Evolutionary conservation across 2,797 vertebrate genomes (phyloP), one percentile per base, ranked within the genome.

Genomic region (Premnoplex brunnescens): DNA sequence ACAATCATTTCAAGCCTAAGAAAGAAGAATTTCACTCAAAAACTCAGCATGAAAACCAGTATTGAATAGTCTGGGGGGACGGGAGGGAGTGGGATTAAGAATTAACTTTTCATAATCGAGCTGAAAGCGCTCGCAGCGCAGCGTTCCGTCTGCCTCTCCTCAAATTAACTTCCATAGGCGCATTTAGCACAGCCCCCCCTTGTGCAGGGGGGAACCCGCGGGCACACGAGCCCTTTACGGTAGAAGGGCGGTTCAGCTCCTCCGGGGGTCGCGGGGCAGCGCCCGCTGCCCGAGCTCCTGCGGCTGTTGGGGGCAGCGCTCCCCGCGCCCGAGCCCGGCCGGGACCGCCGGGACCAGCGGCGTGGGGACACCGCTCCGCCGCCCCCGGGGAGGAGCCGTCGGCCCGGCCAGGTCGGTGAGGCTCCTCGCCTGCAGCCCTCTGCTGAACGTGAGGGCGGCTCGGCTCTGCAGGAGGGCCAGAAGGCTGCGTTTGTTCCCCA

Each of bases 311-410:
- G 20, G 43, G 43, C 43, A 21, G 43, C 43, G 44, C 44, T 44
- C 44, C 24, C 11, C 9, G 14, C 24, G 52, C 52, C 39, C 43
- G 30, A 22, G 39, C 28, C 16, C 41, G n/a, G n/a, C 37, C 37
- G 24, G 41, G 43, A 41, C 41, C 41, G 21, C 20, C 20, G 19
- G 43, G 19, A 20, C 9, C 43, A 44, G 9, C 43, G 14, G 4
- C 32, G n/a, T n/a, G n/a, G n/a, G n/a, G n/a, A n/a, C n/a, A n/a
- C 6, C 7, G 4, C 16, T 28, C 21, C 9, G 44, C 37, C 2
- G 9, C 15, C 2, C 3, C 3, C 22, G 0, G 22, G 0, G 21
- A 59, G 73, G 39, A 69, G 63, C 30, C 16, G 0, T 2, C 4
- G 23, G 37, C 48, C 14, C 7, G 5, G 51, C 2, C 74, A 36